phyloP scores from a whole-genome alignment of 2,797 vertebrate genomes.

The Mareca strepera region DNA sequence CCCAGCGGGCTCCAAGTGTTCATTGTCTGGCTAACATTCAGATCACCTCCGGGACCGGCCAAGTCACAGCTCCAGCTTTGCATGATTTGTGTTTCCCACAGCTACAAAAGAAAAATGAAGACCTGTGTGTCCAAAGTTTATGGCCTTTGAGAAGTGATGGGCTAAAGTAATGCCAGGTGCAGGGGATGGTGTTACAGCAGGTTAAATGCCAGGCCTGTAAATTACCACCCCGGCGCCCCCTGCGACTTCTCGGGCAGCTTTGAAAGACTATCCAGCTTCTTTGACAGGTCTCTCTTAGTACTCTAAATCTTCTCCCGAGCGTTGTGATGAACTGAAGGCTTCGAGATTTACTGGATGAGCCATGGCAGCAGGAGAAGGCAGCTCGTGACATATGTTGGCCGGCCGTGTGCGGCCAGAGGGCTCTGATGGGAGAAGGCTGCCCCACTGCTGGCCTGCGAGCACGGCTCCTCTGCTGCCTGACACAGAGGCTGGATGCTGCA shows the following conservation, averaged over 20 bases:
- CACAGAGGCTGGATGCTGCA: background rate
- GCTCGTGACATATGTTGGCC: background rate
- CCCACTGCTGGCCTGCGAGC: background rate
- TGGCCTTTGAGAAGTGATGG: constrained; percentile 66
- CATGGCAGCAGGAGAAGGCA: background rate
- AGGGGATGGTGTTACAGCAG: constrained; percentile 44
- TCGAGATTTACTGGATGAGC: constrained; percentile 30
- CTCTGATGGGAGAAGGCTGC: background rate
- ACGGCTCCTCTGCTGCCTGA: background rate
- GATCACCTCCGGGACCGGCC: constrained; percentile 27
- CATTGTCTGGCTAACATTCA: constrained; percentile 37
- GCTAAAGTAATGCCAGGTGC: constrained; percentile 62
- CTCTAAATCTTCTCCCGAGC: constrained; percentile 65
- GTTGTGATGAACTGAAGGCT: constrained; percentile 26
- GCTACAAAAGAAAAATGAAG: constrained; percentile 62
- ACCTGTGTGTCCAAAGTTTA: constrained; percentile 50
- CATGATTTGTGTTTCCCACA: constrained; percentile 64
- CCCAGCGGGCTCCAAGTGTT: background rate
- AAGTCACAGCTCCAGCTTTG: constrained; percentile 48
- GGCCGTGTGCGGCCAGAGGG: background rate
- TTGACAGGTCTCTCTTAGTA: constrained; percentile 59
- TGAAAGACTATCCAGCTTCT: constrained; percentile 46
- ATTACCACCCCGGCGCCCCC: background rate
- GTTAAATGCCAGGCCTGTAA: constrained; percentile 69
- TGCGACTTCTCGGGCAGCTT: constrained; percentile 39